Percentiles rank a stretch among this genome's conserved stretches.
phyloP scores from a whole-genome alignment of 2,888 invertebrate genomes.

The Diplazon laetatorius region DNA sequence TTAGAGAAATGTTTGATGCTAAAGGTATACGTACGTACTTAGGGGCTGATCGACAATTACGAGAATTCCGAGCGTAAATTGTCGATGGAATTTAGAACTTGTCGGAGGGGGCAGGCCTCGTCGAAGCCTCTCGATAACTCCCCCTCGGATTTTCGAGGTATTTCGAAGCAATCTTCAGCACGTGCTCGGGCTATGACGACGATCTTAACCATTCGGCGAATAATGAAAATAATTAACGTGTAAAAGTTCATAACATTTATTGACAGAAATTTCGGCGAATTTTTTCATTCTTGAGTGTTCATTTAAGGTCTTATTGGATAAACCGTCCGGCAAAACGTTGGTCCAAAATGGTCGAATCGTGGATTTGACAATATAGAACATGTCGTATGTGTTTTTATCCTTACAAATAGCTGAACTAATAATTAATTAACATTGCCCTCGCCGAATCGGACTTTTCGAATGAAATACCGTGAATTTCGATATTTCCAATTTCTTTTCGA shows the following conservation, averaged over 20 bases:
- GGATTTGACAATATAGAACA: no score
- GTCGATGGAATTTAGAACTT: slow-evolving; percentile 56
- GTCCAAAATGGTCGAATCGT: no score
- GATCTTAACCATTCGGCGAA: slow-evolving; percentile 52
- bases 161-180: slow-evolving; percentile 55
- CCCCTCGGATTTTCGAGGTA: slow-evolving; percentile 36
- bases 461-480: no score
- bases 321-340: no score
- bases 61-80: slow-evolving; percentile 55
- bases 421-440: no score
- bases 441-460: no score
- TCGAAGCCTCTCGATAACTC: slow-evolving; percentile 45
- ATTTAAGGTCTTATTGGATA: no score
- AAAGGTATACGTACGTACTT: neutral
- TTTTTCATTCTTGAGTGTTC: neutral
- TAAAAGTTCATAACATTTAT: neutral
- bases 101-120: slow-evolving; percentile 30
- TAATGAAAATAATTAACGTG: slow-evolving; percentile 37
- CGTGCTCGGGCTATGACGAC: slow-evolving; percentile 44
- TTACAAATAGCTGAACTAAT: no score
- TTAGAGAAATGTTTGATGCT: neutral
- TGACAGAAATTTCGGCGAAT: neutral
- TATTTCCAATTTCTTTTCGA: no score
- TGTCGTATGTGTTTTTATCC: no score
- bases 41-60: slow-evolving; percentile 48